phyloP scores from a whole-genome alignment of 1,140 invertebrate genomes.

The Oryzaephilus surinamensis region DNA sequence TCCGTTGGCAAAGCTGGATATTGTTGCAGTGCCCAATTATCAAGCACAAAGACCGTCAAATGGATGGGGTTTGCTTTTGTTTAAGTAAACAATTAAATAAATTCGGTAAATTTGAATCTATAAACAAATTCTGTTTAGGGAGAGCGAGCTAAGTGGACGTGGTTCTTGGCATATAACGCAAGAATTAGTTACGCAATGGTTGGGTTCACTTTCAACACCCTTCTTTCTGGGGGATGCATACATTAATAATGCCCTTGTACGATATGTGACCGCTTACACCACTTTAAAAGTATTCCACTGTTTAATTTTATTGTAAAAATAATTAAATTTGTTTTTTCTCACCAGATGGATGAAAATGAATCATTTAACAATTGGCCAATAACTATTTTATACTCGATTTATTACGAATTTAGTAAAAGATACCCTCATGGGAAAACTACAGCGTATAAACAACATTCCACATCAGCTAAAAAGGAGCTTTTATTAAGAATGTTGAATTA shows the following conservation, averaged over 20 bases:
- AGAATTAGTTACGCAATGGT: conserved; percentile 63
- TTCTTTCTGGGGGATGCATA: conserved; percentile 59
- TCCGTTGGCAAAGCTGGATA: conserved; percentile 63
- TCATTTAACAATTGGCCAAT: conserved; percentile 65
- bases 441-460: conserved; percentile 60
- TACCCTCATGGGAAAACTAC: conserved; percentile 59
- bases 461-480: conserved; percentile 66
- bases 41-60: conserved; percentile 55
- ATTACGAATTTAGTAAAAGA: conserved; percentile 63
- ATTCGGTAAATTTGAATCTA: neutral
- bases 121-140: conserved; percentile 39
- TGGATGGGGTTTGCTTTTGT: conserved; percentile 65
- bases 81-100: conserved; percentile 47
- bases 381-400: conserved; percentile 60
- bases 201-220: conserved; percentile 60
- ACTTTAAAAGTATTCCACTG: conserved; percentile 46
- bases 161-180: conserved; percentile 51
- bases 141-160: conserved; percentile 52
- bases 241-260: conserved; percentile 59
- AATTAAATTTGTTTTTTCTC: conserved; percentile 13
- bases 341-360: conserved; percentile 55
- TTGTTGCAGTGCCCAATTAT: conserved; percentile 77
- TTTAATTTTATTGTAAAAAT: conserved; percentile 4
- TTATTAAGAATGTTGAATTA: conserved; percentile 88
- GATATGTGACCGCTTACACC: conserved; percentile 57